Base-by-base conservation (phyloP, 2,888 invertebrate species). In the Agrilus mali region DNA sequence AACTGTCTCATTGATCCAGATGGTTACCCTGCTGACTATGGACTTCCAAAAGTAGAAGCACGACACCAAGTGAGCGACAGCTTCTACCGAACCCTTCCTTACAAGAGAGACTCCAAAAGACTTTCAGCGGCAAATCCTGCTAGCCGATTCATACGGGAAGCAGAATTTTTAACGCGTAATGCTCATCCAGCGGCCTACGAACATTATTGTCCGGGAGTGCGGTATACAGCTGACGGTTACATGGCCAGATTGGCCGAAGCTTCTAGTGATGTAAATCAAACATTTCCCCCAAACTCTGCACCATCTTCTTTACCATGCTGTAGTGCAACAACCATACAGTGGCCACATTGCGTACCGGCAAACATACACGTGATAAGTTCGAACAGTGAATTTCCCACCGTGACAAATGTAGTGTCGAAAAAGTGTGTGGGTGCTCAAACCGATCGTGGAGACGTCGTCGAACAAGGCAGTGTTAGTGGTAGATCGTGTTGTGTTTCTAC, bases 181-280 rank as follows among this genome's bases (percentile, higher is more conserved):
- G 60, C 63, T 15, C 62, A 63, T 43, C 65, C 68, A 7, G 67
- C 72, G 2, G 61, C 69, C 3, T 73, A 74, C 57, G 77, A 73
- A 50, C 70, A 71, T 54, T 72, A 70, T 59, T 67, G 70, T 41
- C 64, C 69, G 35, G 77, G 78, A 60, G 75, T 84, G 40, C 74
- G 86, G 50, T 84, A 85, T 59, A 87, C 86, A 4, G 78, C 82
- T 43, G 86, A 86, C 53, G 87, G 87, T 7, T 87, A 86, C 63
- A 86, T 86, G 0, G 60, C 54, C 7, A 55, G 57, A 37, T 40
- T 40, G 7, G 45, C 46, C 35, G 41, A 41, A 2, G 31, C 45
- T 14, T 47, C 53, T 32, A 43, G 55, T 4, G 53, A 54, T 17
- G 50, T 57, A 8, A 55, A 58, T n/a, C 55, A 55, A 20, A 54